Base-by-base conservation (phyloP, 2,113 vertebrate genomes). In the Sander vitreus region DNA sequence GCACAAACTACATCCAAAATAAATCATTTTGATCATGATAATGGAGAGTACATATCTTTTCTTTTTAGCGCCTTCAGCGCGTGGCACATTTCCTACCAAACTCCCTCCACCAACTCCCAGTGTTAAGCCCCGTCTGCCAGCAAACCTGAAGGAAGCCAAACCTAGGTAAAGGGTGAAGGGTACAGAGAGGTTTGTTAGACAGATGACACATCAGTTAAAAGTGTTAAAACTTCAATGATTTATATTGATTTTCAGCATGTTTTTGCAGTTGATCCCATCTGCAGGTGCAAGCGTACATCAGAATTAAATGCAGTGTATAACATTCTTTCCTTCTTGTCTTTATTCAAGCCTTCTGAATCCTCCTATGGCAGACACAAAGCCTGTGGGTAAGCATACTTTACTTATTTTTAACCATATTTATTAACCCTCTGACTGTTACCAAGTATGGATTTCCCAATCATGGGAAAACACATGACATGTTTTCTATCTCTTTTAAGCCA, bases 61-160 rank as follows among this genome's bases (percentile, higher is more conserved):
- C 14, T 64, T 48, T 73, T 2, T 27, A 88, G 88, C 15, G 78
- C 53, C 83, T 53, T n/a, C 76, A 4, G 19, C 51, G 57, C 89
- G 74, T 1, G 5, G 63, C 48, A 63, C 87, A 8, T 77, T 92
- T 74, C 85, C 88, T 19, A 14, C 12, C 19, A 93, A 90, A 76
- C 23, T 70, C 3, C 76, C 85, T 36, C 85, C 89, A 6, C 85
- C 87, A 1, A n/a, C 69, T 45, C 85, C 71, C 1, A 51, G 62
- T 55, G 11, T 58, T 14, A 95, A 93, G 74, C 90, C 92, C 0
- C 51, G 78, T 67, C 68, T 89, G 23, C 91, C 79, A 2, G 23
- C n/a, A 0, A 66, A 53, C 74, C 27, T 88, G 39, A 94, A 92
- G 76, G 92, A 95, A 54, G 36, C 53, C 27, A 94, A 93, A 78